Evolutionary conservation across 1,140 invertebrate genomes (phyloP).

Genomic region (Macrosteles quadrilineatus): DNA sequence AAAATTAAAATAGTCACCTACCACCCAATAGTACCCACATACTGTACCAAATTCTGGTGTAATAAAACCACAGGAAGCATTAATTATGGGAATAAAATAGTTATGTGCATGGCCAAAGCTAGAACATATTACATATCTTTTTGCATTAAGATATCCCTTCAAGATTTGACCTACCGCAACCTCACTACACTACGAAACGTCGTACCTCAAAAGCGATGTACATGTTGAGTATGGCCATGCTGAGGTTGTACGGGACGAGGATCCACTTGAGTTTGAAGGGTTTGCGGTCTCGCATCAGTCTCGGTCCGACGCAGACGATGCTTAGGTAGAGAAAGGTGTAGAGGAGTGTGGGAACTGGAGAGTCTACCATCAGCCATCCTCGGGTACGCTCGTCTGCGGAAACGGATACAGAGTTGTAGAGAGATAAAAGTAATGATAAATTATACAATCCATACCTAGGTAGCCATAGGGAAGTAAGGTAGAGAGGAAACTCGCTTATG

Average conservation of each 20-base stretch:
- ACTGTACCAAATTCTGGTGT: too few relatives aligned
- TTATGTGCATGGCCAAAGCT: too few relatives aligned
- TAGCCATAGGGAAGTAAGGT: background rate
- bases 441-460: background rate
- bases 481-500: too few relatives aligned
- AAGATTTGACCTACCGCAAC: too few relatives aligned
- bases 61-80: too few relatives aligned
- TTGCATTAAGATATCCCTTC: too few relatives aligned
- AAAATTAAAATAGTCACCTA: too few relatives aligned
- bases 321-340: constrained; percentile 77
- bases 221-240: constrained; percentile 79
- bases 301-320: constrained; percentile 79
- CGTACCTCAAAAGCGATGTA: constrained; percentile 78
- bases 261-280: constrained; percentile 76
- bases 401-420: constrained; percentile 21
- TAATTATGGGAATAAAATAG: too few relatives aligned
- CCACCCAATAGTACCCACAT: too few relatives aligned
- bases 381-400: constrained; percentile 75
- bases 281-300: constrained; percentile 77
- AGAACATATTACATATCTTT: too few relatives aligned
- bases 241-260: constrained; percentile 83
- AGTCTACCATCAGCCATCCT: constrained; percentile 82
- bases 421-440: constrained; percentile 34
- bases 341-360: constrained; percentile 73
- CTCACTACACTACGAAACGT: too few relatives aligned